phyloP scores from a whole-genome alignment of 2,797 vertebrate species.

The Enoplosus armatus region DNA sequence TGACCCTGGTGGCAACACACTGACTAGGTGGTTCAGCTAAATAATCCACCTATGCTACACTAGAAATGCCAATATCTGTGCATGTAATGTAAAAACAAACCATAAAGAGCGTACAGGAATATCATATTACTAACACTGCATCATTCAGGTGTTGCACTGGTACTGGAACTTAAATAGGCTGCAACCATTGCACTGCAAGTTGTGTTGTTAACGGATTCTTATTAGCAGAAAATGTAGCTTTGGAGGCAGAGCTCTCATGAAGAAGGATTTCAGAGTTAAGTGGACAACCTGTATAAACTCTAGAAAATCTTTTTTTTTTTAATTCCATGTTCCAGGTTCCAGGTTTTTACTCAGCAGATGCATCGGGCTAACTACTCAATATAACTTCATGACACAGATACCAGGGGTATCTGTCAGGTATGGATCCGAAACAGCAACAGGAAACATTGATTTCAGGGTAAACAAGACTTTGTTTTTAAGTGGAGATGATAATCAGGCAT shows the following conservation, averaged over 20 bases:
- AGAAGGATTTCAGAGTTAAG: constrained; percentile 4
- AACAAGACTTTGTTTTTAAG: constrained; percentile 59
- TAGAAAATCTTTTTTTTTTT: not conserved
- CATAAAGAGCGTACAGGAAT: constrained; percentile 32
- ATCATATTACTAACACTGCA: constrained; percentile 38
- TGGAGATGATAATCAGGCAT: constrained; percentile 68
- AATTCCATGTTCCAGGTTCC: constrained; percentile 14
- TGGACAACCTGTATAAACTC: constrained; percentile 37
- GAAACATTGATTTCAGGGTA: constrained; percentile 49
- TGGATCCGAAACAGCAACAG: constrained; percentile 33
- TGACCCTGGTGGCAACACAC: constrained; percentile 56
- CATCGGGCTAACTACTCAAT: not conserved
- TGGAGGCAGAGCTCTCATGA: not conserved
- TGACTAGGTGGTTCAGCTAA: constrained; percentile 33
- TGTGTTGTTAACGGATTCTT: constrained; percentile 4
- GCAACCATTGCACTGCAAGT: constrained; percentile 7
- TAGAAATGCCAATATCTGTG: constrained; percentile 52
- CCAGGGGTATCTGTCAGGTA: constrained; percentile 20
- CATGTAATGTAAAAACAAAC: constrained; percentile 56
- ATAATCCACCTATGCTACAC: constrained; percentile 47
- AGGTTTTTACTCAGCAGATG: constrained; percentile 23
- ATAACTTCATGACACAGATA: constrained; percentile 17
- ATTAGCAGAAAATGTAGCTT: not conserved
- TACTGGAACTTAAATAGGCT: constrained; percentile 28
- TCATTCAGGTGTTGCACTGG: constrained; percentile 39